phyloP scores from a whole-genome alignment of 1,140 invertebrate genomes.

The Bactericera cockerelli region DNA sequence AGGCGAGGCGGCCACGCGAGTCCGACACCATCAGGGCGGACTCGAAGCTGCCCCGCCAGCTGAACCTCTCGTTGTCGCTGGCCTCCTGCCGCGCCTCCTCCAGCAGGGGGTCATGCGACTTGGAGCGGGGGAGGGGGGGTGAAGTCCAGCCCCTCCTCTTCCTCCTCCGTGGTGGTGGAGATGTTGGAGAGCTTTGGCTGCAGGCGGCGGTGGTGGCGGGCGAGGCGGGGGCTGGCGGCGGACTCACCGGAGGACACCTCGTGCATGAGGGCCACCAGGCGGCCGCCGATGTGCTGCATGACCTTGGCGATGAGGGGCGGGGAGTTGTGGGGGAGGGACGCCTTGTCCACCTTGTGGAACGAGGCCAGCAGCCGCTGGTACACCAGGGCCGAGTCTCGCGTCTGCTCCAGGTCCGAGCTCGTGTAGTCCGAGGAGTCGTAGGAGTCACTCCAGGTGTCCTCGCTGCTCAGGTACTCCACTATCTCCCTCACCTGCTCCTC shows the following conservation, averaged over 20 bases:
- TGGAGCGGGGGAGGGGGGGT: conserved; percentile 42
- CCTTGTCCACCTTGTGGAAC: conserved; percentile 50
- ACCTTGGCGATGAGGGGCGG: conserved; percentile 80
- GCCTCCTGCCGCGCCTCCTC: conserved; percentile 50
- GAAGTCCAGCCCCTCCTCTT: conserved; percentile 44
- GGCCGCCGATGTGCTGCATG: conserved; percentile 78
- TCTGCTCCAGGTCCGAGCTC: conserved; percentile 60
- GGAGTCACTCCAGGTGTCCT: conserved; percentile 83
- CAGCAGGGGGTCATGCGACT: conserved; percentile 55
- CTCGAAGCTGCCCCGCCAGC: conserved; percentile 79
- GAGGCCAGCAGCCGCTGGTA: conserved; percentile 70
- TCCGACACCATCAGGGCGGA: conserved; percentile 68
- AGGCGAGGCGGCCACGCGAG: conserved; percentile 51
- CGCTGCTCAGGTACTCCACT: conserved; percentile 76
- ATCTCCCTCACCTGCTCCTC: conserved; percentile 81
- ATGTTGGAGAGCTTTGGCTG: conserved; percentile 43
- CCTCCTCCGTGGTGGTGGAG: conserved; percentile 52
- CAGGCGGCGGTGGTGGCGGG: conserved; percentile 34
- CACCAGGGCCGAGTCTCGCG: conserved; percentile 56
- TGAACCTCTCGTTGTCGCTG: conserved; percentile 76
- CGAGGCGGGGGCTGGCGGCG: conserved; percentile 14
- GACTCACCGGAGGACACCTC: conserved; percentile 61
- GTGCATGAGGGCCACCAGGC: conserved; percentile 81
- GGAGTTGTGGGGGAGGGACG: conserved; percentile 46
- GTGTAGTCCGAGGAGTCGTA: conserved; percentile 82